Base-by-base conservation (phyloP, 2,888 invertebrate genomes). In the Pantelozetes paolii region DNA sequence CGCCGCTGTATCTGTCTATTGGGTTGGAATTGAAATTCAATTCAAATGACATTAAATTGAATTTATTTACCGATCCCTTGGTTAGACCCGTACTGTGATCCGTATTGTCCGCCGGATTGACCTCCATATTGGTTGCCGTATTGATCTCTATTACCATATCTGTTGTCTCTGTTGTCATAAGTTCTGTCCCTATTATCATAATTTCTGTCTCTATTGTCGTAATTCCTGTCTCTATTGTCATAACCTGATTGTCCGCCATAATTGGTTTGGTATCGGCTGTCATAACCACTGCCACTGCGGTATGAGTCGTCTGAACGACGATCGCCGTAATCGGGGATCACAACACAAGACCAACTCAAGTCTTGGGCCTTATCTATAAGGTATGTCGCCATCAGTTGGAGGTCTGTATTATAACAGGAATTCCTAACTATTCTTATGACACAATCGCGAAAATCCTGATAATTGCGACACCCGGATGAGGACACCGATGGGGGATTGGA, bases 351-450 rank as follows among this genome's bases (percentile, higher is more conserved):
- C 73, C 73, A 75, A 18, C 70, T 62, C 30, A 75, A 26, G 36
- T 75, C 74, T n/a, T 11, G 30, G 15, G 45, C 75, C 40, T 71
- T 54, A 62, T 75, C 75, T 23, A 73, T 23, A n/a, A 75, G 69
- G 36, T 75, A 75, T 13, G 74, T 62, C 20, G 23, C 45, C 57
- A 71, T 30, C 6, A 57, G 40, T 26, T 71, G 50, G 3, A 40
- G 20, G 36, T 74, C 74, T 20, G 32, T 23, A 6, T 64, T 18
- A 30, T 40, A 36, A 36, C 74, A 74, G 6, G 48, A 28, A 18
- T 62, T 62, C 9, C 50, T 48, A 13, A 59, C 70, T 23, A 32
- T 23, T 15, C 36, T 11, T 6, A 48, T 30, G 40, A 71, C 74
- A 57, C 74, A 74, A 64, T 71, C 48, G 9, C 71, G 59, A 32